These are phyloP conservation scores for Phortica variegata DNA, from an alignment of 1,140 invertebrate genomes.

Conservation along the genomic window DNA sequence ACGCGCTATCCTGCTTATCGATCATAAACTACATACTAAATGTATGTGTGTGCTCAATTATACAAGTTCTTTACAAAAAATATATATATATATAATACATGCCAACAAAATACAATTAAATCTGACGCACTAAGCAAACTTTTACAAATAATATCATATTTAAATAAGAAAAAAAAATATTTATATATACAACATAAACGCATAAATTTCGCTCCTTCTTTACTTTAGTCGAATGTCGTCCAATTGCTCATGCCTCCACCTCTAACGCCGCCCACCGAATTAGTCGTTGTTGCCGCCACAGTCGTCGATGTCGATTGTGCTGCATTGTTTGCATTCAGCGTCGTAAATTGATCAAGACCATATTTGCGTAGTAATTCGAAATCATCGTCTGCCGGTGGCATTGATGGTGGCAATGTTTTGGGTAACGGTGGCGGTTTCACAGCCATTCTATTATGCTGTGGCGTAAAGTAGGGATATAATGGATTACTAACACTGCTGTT, in stretches of 20 bases:
- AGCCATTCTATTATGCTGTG: conserved; percentile 50
- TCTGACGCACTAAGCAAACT: no score
- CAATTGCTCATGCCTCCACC: conserved; percentile 49
- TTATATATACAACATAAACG: neutral
- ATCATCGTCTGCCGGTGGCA: conserved; percentile 54
- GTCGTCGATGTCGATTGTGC: conserved; percentile 4
- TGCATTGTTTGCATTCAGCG: conserved; percentile 19
- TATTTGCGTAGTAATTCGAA: conserved; percentile 62
- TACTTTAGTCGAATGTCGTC: conserved; percentile 47
- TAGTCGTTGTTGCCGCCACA: conserved; percentile 17
- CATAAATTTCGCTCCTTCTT: conserved; percentile 3
- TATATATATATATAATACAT: no score
- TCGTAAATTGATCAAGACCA: conserved; percentile 59
- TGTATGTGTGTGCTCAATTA: no score
- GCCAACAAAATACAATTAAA: no score
- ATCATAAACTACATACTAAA: no score
- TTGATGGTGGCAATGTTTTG: conserved; percentile 18
- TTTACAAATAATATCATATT: no score
- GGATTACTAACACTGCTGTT: conserved; percentile 60
- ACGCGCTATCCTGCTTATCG: no score
- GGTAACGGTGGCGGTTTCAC: conserved; percentile 28
- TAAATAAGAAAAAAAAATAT: conserved; percentile 2
- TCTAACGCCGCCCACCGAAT: conserved; percentile 4
- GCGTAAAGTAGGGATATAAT: conserved; percentile 63
- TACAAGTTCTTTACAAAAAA: no score